These are phyloP conservation scores for Archaeoteleia sp. DNA, from an alignment of 2,888 invertebrate genomes.

Conservation along the genomic window DNA sequence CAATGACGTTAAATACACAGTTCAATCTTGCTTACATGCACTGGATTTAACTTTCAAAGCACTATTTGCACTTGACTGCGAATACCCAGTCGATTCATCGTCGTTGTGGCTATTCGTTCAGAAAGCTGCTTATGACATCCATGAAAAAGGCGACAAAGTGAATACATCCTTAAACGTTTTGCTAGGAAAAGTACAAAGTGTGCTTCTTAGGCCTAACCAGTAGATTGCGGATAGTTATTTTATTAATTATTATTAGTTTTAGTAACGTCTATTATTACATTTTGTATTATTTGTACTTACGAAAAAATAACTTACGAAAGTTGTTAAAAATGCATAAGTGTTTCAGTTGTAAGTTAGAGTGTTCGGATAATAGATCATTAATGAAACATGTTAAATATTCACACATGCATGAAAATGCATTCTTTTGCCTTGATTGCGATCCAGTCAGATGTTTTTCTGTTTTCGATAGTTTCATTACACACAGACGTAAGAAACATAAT, in stretches of 20 bases:
- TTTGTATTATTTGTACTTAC: neutral
- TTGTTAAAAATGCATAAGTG: constrained; percentile 3
- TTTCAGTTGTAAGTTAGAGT: neutral
- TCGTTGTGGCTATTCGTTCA: neutral
- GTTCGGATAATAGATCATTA: neutral
- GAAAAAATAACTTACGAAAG: neutral
- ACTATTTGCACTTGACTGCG: constrained; percentile 1
- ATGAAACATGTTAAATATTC: too few species aligned
- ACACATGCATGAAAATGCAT: too few species aligned
- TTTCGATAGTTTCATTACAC: too few species aligned
- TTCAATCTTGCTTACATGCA: constrained; percentile 3
- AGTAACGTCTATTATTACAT: neutral
- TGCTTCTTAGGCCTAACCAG: neutral
- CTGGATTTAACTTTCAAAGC: constrained; percentile 2
- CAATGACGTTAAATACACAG: neutral
- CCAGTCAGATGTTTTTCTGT: too few species aligned
- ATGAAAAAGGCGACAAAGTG: neutral
- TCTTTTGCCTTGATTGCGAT: too few species aligned
- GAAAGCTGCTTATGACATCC: neutral
- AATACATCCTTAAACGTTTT: neutral
- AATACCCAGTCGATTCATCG: neutral
- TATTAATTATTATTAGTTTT: neutral
- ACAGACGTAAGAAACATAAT: too few species aligned
- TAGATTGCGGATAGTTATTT: neutral
- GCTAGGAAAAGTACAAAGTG: neutral